phyloP scores from a whole-genome alignment of 2,888 invertebrate genomes.

The Drosophila anomalata region DNA sequence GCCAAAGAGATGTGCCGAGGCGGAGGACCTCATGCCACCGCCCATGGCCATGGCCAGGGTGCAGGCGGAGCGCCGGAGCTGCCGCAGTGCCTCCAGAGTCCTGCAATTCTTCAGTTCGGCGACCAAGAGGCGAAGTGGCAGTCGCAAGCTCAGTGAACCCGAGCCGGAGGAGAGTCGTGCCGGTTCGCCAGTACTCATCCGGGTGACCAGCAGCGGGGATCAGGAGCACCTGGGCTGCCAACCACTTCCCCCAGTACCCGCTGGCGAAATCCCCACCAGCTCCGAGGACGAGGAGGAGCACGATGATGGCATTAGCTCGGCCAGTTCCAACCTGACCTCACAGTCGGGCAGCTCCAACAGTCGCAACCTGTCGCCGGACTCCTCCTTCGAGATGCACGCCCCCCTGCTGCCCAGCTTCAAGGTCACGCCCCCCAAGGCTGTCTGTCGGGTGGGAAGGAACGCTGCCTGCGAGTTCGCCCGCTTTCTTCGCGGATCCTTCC shows the following conservation, averaged over 20 bases:
- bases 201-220: constrained; percentile 48
- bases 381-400: constrained; percentile 82
- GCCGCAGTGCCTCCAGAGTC: constrained; percentile 76
- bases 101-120: constrained; percentile 82
- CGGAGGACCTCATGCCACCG: constrained; percentile 63
- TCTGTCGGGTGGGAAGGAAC: constrained; percentile 67
- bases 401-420: constrained; percentile 82
- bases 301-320: constrained; percentile 80
- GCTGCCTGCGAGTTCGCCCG: constrained; percentile 81
- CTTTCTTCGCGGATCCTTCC: constrained; percentile 81
- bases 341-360: constrained; percentile 56
- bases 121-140: constrained; percentile 66
- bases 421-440: constrained; percentile 79
- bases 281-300: constrained; percentile 63
- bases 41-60: constrained; percentile 63
- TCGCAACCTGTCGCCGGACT: constrained; percentile 78
- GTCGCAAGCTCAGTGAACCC: constrained; percentile 50
- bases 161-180: constrained; percentile 41
- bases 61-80: constrained; percentile 69
- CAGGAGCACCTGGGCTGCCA: constrained; percentile 57
- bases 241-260: constrained; percentile 42
- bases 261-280: constrained; percentile 31
- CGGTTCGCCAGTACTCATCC: constrained; percentile 74
- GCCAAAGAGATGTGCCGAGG: constrained; percentile 55
- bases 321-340: constrained; percentile 64